These are phyloP conservation scores for Torymus tubicola DNA, from an alignment of 2,888 invertebrate genomes.

Conservation along the genomic window DNA sequence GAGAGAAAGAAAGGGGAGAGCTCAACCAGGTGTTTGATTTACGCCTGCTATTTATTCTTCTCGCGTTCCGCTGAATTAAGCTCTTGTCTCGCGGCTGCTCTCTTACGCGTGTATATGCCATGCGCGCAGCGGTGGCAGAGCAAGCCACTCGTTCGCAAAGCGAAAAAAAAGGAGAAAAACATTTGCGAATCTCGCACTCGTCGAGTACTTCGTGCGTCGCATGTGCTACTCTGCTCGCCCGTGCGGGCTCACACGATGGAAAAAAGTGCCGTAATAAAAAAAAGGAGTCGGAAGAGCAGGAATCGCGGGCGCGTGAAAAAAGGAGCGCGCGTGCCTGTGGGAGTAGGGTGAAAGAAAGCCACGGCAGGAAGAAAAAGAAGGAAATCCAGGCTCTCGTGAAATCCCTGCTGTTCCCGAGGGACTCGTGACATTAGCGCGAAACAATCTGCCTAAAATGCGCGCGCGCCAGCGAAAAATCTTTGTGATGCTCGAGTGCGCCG, in stretches of 20 bases:
- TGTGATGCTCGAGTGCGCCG: conserved; percentile 39
- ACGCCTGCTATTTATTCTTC: not conserved
- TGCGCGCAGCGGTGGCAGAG: not conserved
- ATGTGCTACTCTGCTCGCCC: no score
- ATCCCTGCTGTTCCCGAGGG: not conserved
- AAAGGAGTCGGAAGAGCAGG: conserved; percentile 18
- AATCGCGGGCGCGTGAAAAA: conserved; percentile 19
- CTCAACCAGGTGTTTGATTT: conserved; percentile 8
- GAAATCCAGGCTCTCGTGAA: conserved; percentile 41
- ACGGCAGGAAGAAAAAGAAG: conserved; percentile 22
- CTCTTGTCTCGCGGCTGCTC: not conserved
- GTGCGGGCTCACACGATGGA: not conserved
- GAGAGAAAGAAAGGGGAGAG: not conserved
- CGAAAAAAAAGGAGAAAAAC: conserved; percentile 7
- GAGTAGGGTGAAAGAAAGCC: not conserved
- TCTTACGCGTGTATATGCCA: not conserved
- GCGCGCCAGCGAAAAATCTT: conserved; percentile 61
- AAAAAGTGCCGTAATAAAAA: conserved; percentile 39
- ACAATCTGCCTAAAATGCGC: conserved; percentile 68
- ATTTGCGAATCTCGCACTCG: conserved; percentile 32
- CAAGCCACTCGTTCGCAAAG: not conserved
- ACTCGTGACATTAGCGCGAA: conserved; percentile 53
- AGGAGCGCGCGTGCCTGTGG: not conserved
- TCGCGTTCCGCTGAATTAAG: conserved; percentile 27
- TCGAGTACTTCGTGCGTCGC: conserved; percentile 15